phyloP scores from a whole-genome alignment of 2,797 vertebrate genomes.

The Oceanodroma leucorhoa region DNA sequence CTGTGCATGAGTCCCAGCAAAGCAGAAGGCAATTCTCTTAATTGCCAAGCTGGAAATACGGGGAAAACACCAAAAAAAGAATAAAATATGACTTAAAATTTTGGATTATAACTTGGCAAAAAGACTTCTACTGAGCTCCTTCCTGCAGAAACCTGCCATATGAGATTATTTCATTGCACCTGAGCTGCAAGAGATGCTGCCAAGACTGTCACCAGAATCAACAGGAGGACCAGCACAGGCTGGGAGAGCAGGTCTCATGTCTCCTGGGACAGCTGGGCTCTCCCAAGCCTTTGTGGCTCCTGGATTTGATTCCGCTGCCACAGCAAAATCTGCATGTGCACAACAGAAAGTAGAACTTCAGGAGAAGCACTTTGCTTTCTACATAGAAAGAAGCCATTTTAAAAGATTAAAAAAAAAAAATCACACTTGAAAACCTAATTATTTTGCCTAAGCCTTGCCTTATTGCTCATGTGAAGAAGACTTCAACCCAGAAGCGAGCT shows the following conservation, averaged over 20 bases:
- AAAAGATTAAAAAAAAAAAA: too few relatives aligned
- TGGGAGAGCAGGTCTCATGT: neutral
- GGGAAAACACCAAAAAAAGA: neutral
- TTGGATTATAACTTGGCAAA: neutral
- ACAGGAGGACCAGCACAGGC: neutral
- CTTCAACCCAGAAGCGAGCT: neutral
- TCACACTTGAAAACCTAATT: neutral
- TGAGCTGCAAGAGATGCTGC: neutral
- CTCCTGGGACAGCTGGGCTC: neutral
- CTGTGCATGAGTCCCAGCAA: neutral
- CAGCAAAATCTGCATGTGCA: neutral
- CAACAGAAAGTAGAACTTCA: rapidly evolving
- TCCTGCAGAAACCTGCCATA: neutral
- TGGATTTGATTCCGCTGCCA: neutral
- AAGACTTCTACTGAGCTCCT: neutral
- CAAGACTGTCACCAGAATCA: neutral
- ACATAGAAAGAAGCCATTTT: neutral
- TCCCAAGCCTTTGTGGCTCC: neutral
- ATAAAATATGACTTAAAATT: neutral
- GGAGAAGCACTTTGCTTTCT: neutral
- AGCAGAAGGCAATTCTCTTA: neutral
- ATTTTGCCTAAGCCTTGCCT: neutral
- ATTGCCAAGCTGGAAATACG: neutral
- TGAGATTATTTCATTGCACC: neutral
- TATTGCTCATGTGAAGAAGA: neutral